A percentile compares a stretch with the other conserved stretches of the same genome.
Conservation (phyloP, 1,140 invertebrate species). For the Dendroctonus ponderosae region DNA sequence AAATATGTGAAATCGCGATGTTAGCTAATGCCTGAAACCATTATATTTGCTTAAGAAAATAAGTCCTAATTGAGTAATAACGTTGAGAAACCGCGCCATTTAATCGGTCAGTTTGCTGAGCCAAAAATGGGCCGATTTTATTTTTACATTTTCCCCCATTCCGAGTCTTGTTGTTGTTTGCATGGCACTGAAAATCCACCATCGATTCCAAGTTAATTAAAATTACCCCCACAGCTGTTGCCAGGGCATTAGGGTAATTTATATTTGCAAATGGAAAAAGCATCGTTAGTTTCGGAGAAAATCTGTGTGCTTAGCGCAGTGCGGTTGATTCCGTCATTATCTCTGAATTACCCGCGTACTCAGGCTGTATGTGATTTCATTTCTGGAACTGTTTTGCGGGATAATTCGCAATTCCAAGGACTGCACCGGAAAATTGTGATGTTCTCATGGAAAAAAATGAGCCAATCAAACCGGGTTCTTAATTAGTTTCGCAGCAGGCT, state of each 20-base stretch:
- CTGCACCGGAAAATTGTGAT: background rate
- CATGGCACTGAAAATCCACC: slow-evolving; percentile 1
- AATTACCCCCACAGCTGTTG: slow-evolving; percentile 19
- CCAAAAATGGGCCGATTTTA: slow-evolving; percentile 11
- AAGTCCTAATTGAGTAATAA: no score
- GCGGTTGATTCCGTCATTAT: slow-evolving; percentile 12
- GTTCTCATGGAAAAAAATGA: background rate
- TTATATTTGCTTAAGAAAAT: no score
- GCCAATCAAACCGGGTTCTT: background rate
- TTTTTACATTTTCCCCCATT: slow-evolving; percentile 9
- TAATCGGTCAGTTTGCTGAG: background rate
- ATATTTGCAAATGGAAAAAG: slow-evolving; percentile 19
- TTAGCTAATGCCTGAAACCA: no score
- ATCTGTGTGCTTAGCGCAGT: slow-evolving; percentile 13
- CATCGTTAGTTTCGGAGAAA: slow-evolving; percentile 18
- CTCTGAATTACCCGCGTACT: slow-evolving; percentile 3
- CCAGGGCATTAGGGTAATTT: slow-evolving; percentile 17
- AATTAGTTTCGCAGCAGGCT: slow-evolving; percentile 1
- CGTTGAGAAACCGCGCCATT: slow-evolving; percentile 4
- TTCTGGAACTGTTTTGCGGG: background rate
- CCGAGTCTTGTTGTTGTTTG: slow-evolving; percentile 9
- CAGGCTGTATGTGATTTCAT: background rate
- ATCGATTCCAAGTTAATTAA: slow-evolving; percentile 21
- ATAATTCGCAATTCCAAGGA: background rate
- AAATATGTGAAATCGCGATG: no score